These are phyloP conservation scores for Rhodophaea formosa DNA, from an alignment of 2,888 invertebrate species.

Conservation along the genomic window DNA sequence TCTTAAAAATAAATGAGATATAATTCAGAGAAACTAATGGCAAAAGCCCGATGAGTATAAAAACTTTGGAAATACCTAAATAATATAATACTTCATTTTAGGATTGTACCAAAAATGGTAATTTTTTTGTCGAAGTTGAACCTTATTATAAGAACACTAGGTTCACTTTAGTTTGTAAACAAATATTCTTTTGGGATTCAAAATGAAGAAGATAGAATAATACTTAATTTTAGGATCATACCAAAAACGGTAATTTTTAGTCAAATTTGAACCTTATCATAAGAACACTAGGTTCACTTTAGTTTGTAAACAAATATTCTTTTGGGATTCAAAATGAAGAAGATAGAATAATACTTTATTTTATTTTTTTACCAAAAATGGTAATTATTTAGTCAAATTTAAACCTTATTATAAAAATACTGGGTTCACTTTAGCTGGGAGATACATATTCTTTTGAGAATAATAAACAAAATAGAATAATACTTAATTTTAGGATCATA, in stretches of 20 bases:
- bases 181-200: no score
- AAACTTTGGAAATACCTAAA: conserved; percentile 21
- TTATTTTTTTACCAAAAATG: conserved; percentile 4
- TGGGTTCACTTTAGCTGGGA: not conserved
- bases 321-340: no score
- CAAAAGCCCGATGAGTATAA: conserved; percentile 24
- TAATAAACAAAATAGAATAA: no score
- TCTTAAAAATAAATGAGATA: not conserved
- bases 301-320: no score
- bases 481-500: no score
- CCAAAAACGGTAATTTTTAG: not conserved
- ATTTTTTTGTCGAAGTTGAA: not conserved
- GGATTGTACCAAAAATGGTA: conserved; percentile 10
- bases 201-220: conserved; percentile 5
- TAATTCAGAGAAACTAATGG: not conserved
- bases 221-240: conserved; percentile 12
- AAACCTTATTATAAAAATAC: not conserved
- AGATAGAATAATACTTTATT: conserved; percentile 6
- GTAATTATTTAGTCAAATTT: conserved; percentile 4
- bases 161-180: not conserved
- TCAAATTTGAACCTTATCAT: not conserved
- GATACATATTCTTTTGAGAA: not conserved
- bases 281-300: not conserved
- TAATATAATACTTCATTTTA: conserved; percentile 12
- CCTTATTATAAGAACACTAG: not conserved